Base-by-base conservation (phyloP, 2,888 invertebrate genomes). In the Cremastinae sp. region DNA sequence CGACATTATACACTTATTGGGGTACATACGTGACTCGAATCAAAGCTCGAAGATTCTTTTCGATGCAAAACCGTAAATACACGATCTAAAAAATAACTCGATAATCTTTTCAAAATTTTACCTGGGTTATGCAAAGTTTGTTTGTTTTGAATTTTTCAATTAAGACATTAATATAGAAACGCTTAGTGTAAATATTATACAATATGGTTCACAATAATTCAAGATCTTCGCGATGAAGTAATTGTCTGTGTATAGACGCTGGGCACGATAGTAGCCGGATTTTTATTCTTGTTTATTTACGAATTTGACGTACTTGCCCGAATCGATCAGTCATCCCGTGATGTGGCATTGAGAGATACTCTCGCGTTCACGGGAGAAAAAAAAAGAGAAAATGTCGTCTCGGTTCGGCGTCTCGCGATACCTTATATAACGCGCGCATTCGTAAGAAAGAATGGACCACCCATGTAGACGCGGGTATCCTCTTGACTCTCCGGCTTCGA, bases 381-480 rank as follows among this genome's bases (percentile, higher is more conserved):
- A 58, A 38, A 58, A 49, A 64, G 34, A 70, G 45, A 70, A 70
- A 61, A 68, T 56, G 79, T 77, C 74, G 71, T 81, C 81, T 80
- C 78, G 78, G 79, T 80, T 80, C 82, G 73, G 77, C 78, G 80
- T 79, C 74, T 70, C 78, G 78, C 76, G 77, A 80, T 72, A 80
- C 80, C 79, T 79, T 83, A 80, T 79, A 80, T 85, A 87, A 88
- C 87, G 87, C 84, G 87, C 87, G 87, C 84, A 87, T 86, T 84
- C 84, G 85, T 83, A 84, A 84, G 85, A 87, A 28, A 86, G 88
- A 86, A 88, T 84, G 88, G 89, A 89, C 89, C 89, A 89, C 89
- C 89, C 89, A 89, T 86, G 84, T 84, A 80, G 88, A 87, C 81
- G 80, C 78, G 79, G 75, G 81, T 75, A 75, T 79, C 81, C 83